phyloP scores from a whole-genome alignment of 1,140 invertebrate species.

The Leptopilina boulardi region DNA sequence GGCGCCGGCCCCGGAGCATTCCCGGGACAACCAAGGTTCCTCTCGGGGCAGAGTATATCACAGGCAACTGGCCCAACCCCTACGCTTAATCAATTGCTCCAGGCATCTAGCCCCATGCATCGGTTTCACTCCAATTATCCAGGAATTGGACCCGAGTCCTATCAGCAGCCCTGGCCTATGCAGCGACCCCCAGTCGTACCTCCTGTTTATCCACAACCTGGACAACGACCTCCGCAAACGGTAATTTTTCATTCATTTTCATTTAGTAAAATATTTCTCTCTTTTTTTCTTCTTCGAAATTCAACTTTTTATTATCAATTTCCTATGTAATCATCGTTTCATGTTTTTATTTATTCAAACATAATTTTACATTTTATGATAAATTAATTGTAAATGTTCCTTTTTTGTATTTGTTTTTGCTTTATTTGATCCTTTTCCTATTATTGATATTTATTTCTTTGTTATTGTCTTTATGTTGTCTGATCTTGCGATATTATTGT shows the following conservation, averaged over 20 bases:
- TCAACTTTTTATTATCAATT: neutral
- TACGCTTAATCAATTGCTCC: constrained; percentile 91
- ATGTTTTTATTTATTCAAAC: neutral
- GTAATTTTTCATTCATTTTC: constrained; percentile 51
- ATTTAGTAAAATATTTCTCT: neutral
- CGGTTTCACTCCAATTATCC: constrained; percentile 77
- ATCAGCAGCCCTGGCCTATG: constrained; percentile 74
- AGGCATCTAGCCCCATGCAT: constrained; percentile 83
- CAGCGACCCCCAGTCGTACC: constrained; percentile 72
- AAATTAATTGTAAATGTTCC: no score
- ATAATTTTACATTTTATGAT: no score
- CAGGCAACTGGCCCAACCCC: constrained; percentile 92
- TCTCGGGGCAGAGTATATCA: constrained; percentile 80
- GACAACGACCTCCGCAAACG: constrained; percentile 74
- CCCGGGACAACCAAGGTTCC: constrained; percentile 73
- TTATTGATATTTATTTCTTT: no score
- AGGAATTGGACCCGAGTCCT: constrained; percentile 70
- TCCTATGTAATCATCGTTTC: neutral
- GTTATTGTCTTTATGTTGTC: no score
- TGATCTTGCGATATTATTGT: no score
- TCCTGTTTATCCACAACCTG: constrained; percentile 71
- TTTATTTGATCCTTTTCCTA: no score
- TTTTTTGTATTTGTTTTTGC: no score
- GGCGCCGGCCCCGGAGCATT: constrained; percentile 60
- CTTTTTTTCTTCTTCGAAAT: neutral